Conservation (phyloP, 2,888 invertebrate species). For the Seira sanloemensis region DNA sequence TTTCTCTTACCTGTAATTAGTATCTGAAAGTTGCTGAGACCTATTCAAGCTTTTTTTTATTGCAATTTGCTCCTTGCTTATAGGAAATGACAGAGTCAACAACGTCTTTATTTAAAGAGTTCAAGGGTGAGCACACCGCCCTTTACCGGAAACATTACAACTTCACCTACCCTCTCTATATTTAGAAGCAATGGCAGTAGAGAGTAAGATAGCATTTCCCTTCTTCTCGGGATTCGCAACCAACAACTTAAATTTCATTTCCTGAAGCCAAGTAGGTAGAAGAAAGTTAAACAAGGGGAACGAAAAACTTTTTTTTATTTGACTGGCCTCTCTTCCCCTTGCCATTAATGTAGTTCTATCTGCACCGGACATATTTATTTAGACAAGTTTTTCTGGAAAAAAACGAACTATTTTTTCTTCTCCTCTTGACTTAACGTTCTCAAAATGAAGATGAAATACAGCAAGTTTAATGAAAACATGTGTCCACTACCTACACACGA, state of each 20-base stretch:
- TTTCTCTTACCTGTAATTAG: too few relatives aligned
- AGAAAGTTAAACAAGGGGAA: not conserved
- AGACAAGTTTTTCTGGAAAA: conserved; percentile 6
- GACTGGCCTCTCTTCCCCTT: too few relatives aligned
- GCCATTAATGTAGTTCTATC: conserved; percentile 21
- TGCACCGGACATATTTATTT: conserved; percentile 59
- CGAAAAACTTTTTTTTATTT: not conserved
- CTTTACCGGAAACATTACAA: too few relatives aligned
- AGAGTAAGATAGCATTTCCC: too few relatives aligned
- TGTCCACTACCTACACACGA: not conserved
- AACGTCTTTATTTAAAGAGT: not conserved
- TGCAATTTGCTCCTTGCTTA: too few relatives aligned
- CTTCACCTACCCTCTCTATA: too few relatives aligned
- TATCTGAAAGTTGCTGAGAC: too few relatives aligned
- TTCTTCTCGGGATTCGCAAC: not conserved
- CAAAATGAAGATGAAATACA: not conserved
- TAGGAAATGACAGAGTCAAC: not conserved
- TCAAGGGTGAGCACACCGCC: not conserved
- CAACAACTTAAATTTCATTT: not conserved
- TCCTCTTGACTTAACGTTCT: not conserved
- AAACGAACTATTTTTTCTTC: too few relatives aligned
- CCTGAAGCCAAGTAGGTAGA: not conserved
- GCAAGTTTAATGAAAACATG: not conserved
- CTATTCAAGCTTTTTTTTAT: too few relatives aligned
- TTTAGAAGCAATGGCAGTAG: too few relatives aligned